These are phyloP conservation scores for Microplitis deprimator DNA, from an alignment of 2,888 invertebrate genomes.

Conservation along the genomic window DNA sequence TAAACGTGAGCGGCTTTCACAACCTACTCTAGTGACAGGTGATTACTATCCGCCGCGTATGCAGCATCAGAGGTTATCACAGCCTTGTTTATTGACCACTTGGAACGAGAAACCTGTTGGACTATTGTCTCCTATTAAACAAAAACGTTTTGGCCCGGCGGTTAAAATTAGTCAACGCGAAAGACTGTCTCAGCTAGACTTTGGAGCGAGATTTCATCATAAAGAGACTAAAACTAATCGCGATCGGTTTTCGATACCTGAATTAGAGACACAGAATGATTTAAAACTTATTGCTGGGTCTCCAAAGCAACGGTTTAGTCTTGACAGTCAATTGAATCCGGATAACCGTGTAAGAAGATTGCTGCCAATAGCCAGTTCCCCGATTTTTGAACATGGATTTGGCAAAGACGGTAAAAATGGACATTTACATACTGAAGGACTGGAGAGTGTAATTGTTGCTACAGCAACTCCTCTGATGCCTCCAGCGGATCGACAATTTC, in stretches of 20 bases:
- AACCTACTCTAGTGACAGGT: constrained; percentile 64
- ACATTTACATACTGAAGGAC: constrained; percentile 53
- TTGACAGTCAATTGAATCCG: constrained; percentile 64
- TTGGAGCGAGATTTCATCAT: constrained; percentile 59
- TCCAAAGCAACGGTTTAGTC: constrained; percentile 65
- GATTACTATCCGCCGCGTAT: constrained; percentile 62
- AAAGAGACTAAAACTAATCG: constrained; percentile 63
- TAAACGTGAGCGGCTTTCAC: constrained; percentile 63
- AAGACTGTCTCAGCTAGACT: constrained; percentile 62
- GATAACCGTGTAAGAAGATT: constrained; percentile 57
- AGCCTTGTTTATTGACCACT: constrained; percentile 60
- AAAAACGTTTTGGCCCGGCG: constrained; percentile 59
- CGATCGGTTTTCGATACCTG: constrained; percentile 66
- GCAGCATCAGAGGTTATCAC: constrained; percentile 63
- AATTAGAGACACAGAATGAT: constrained; percentile 66
- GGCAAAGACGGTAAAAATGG: constrained; percentile 29
- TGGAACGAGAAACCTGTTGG: constrained; percentile 46
- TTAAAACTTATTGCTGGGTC: constrained; percentile 64
- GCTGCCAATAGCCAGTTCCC: constrained; percentile 66
- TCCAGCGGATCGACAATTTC: constrained; percentile 54
- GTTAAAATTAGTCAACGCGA: constrained; percentile 60
- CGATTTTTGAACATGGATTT: constrained; percentile 60
- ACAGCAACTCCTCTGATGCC: constrained; percentile 64
- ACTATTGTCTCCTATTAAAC: constrained; percentile 58
- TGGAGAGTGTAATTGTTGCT: constrained; percentile 61